Percentiles rank a stretch among this genome's conserved stretches.
Evolutionary conservation across 2,113 vertebrate genomes (phyloP).

Genomic region (Paracyprichromis sp.): DNA sequence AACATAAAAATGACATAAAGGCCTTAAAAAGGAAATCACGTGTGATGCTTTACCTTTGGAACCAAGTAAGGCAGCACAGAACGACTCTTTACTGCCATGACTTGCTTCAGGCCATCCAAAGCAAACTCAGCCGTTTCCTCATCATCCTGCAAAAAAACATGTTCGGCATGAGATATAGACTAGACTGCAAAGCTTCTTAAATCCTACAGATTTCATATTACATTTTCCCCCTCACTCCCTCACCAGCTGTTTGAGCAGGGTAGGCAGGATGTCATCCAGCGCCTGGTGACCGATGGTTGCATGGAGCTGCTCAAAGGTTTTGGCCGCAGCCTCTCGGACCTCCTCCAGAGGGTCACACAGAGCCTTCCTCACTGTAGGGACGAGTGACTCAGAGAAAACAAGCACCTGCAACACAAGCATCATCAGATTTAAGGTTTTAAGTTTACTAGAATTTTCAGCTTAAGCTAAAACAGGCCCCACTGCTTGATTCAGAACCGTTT

Average conservation of each 20-base stretch:
- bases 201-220: not conserved
- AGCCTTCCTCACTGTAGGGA: conserved; percentile 93
- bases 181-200: not conserved
- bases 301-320: conserved; percentile 97
- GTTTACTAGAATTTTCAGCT: not conserved
- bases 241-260: conserved; percentile 91
- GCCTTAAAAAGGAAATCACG: not conserved
- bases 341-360: conserved; percentile 95
- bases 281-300: conserved; percentile 96
- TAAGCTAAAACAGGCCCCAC: not conserved
- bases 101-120: conserved; percentile 94
- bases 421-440: not conserved
- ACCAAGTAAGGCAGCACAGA: conserved; percentile 96
- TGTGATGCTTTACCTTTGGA: conserved; percentile 79
- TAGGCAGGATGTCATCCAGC: conserved; percentile 92
- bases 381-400: conserved; percentile 92
- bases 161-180: not conserved
- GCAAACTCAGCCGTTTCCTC: conserved; percentile 86
- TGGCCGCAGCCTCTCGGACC: conserved; percentile 92
- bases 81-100: conserved; percentile 98
- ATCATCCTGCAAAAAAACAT: conserved; percentile 73
- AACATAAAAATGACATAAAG: not conserved
- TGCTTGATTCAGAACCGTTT: not conserved
- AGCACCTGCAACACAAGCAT: conserved; percentile 75
- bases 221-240: not conserved